Conservation (phyloP, 2,888 invertebrate genomes). For the Linhomoeus sp. region DNA sequence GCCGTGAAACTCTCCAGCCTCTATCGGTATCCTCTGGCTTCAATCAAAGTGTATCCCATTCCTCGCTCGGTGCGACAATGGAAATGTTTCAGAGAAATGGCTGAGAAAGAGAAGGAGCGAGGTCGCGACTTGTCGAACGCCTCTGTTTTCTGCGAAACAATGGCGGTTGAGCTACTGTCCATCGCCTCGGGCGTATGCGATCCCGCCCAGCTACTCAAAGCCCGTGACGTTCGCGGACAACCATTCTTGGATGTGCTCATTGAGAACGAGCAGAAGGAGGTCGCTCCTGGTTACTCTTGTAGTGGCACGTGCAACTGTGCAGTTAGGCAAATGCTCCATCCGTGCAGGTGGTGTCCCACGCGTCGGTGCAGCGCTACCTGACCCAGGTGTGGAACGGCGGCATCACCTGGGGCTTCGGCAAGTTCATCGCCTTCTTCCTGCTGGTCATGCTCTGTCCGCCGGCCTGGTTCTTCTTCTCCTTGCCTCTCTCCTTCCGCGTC, state of each 20-base stretch:
- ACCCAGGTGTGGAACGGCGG: slow-evolving; percentile 89
- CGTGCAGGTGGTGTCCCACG: slow-evolving; percentile 12
- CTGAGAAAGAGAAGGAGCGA: slow-evolving; percentile 44
- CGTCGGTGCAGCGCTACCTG: slow-evolving; percentile 34
- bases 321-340: not conserved
- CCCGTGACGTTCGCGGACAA: slow-evolving; percentile 75
- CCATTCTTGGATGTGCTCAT: slow-evolving; percentile 55
- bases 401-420: slow-evolving; percentile 84
- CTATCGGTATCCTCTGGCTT: slow-evolving; percentile 13
- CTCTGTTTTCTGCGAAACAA: slow-evolving; percentile 82
- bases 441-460: slow-evolving; percentile 82
- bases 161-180: slow-evolving; percentile 87
- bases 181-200: slow-evolving; percentile 46
- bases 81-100: slow-evolving; percentile 42
- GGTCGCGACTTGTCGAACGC: slow-evolving; percentile 87
- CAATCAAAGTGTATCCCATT: not conserved
- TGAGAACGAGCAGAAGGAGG: slow-evolving; percentile 65
- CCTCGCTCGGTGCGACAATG: too few species aligned
- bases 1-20: slow-evolving; percentile 81
- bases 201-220: slow-evolving; percentile 76
- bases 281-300: too few species aligned
- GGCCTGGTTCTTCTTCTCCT: slow-evolving; percentile 46
- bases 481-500: slow-evolving; percentile 11
- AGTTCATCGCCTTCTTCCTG: slow-evolving; percentile 75
- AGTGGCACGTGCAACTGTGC: slow-evolving; percentile 6